Evolutionary conservation across 2,888 invertebrate genomes (phyloP).

Genomic region (Crocallis elinguaria): DNA sequence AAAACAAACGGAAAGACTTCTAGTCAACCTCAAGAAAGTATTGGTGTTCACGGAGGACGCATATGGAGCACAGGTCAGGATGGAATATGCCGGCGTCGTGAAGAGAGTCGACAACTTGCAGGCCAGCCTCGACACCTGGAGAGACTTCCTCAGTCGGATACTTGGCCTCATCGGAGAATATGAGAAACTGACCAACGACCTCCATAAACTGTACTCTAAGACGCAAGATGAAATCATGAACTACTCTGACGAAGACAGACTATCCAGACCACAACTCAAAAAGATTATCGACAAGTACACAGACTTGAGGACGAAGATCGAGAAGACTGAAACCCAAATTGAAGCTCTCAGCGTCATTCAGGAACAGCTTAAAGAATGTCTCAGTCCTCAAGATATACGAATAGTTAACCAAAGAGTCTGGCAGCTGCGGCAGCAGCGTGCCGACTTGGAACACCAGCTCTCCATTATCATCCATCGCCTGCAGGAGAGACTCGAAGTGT

Average conservation of each 20-base stretch:
- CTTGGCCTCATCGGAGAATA: slow-evolving; percentile 86
- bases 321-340: slow-evolving; percentile 85
- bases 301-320: slow-evolving; percentile 85
- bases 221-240: slow-evolving; percentile 86
- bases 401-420: slow-evolving; percentile 91
- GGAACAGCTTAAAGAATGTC: slow-evolving; percentile 93
- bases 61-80: slow-evolving; percentile 90
- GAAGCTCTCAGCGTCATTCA: slow-evolving; percentile 90
- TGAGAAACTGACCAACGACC: slow-evolving; percentile 84
- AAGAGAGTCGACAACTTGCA: slow-evolving; percentile 92
- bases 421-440: slow-evolving; percentile 91
- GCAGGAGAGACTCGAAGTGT: slow-evolving; percentile 89
- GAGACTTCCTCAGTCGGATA: slow-evolving; percentile 89
- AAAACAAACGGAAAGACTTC: slow-evolving; percentile 86
- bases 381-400: slow-evolving; percentile 93
- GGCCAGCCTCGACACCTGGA: slow-evolving; percentile 93
- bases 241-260: slow-evolving; percentile 82
- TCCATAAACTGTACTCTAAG: slow-evolving; percentile 87
- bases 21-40: slow-evolving; percentile 87
- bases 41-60: slow-evolving; percentile 90
- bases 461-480: slow-evolving; percentile 88
- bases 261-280: slow-evolving; percentile 86
- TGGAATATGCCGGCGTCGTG: slow-evolving; percentile 91
- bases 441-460: slow-evolving; percentile 92
- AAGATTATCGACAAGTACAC: slow-evolving; percentile 87